Evolutionary conservation across 2,888 invertebrate species (phyloP).

Genomic region (Caenorhabditis drosophilae): DNA sequence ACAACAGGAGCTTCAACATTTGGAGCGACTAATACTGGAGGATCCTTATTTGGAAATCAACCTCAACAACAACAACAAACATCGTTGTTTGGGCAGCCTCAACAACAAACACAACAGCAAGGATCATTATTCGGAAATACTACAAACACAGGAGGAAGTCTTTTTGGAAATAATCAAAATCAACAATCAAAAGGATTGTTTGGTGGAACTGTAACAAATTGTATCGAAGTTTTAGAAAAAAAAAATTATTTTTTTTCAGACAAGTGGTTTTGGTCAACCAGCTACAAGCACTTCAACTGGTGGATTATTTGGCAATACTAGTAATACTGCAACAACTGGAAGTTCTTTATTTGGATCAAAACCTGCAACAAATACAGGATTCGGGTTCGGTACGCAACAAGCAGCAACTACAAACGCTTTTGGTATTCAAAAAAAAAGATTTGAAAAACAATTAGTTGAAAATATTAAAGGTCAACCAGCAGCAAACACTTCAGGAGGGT

Average conservation of each 20-base stretch:
- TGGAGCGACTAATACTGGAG: background rate
- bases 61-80: slow-evolving; percentile 6
- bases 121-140: slow-evolving; percentile 28
- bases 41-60: slow-evolving; percentile 2
- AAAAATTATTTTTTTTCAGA: too few relatives aligned
- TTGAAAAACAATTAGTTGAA: too few relatives aligned
- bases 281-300: slow-evolving; percentile 53
- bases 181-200: slow-evolving; percentile 19
- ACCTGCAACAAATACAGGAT: slow-evolving; percentile 47
- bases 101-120: slow-evolving; percentile 16
- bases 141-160: slow-evolving; percentile 14
- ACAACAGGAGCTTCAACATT: background rate
- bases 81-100: slow-evolving; percentile 71
- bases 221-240: background rate
- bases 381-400: slow-evolving; percentile 43
- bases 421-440: too few relatives aligned
- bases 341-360: slow-evolving; percentile 45
- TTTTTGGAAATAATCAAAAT: slow-evolving; percentile 32
- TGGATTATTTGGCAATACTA: slow-evolving; percentile 61
- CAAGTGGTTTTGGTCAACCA: slow-evolving; percentile 32
- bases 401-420: slow-evolving; percentile 26
- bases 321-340: slow-evolving; percentile 41
- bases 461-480: slow-evolving; percentile 46
- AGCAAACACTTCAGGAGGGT: slow-evolving; percentile 39
- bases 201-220: slow-evolving; percentile 9